Conservation (phyloP, 2,113 vertebrate genomes). For the Ursus arctos region DNA sequence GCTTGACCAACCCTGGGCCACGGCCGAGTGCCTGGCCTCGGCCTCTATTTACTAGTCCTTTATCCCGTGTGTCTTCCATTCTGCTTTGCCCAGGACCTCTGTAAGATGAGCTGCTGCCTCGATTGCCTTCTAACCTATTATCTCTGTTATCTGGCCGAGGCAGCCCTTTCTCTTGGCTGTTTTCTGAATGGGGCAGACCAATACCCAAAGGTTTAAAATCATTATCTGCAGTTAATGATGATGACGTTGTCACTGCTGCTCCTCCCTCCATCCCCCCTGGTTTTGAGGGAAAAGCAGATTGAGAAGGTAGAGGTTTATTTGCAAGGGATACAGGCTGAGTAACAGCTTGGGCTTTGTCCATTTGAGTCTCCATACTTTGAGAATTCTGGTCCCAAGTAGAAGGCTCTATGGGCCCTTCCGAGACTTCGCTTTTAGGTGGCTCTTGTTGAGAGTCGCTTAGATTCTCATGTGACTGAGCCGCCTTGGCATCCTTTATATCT, state of each 20-base stretch:
- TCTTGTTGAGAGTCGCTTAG: constrained; percentile 86
- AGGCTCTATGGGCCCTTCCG: constrained; percentile 84
- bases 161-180: constrained; percentile 80
- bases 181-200: constrained; percentile 85
- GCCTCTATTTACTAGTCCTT: constrained; percentile 86
- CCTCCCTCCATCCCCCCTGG: constrained; percentile 74
- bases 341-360: constrained; percentile 87
- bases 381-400: constrained; percentile 89
- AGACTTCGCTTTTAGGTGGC: constrained; percentile 85
- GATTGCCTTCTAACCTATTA: constrained; percentile 85
- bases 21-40: constrained; percentile 84
- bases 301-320: constrained; percentile 83
- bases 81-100: constrained; percentile 87
- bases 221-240: constrained; percentile 82
- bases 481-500: constrained; percentile 80
- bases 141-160: constrained; percentile 83
- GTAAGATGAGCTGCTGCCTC: constrained; percentile 82
- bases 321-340: constrained; percentile 81
- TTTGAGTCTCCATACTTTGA: constrained; percentile 86
- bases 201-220: constrained; percentile 84
- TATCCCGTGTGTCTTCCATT: constrained; percentile 86
- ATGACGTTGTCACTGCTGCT: constrained; percentile 64
- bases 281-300: constrained; percentile 82
- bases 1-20: constrained; percentile 85
- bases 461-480: constrained; percentile 83